phyloP scores from a whole-genome alignment of 2,797 vertebrate species.

The Acanthornis magna region DNA sequence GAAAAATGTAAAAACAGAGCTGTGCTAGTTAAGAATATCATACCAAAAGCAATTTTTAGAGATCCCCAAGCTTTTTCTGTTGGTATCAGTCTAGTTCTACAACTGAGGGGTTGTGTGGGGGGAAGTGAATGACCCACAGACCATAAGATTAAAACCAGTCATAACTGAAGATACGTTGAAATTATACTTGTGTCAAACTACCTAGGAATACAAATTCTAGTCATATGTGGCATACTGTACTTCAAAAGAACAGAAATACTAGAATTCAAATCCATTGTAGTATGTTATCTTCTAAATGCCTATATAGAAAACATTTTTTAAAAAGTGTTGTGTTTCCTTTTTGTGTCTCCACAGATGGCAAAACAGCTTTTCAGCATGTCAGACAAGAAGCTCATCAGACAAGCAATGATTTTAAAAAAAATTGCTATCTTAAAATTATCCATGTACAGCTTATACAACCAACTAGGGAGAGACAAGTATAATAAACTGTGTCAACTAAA shows the following conservation, averaged over 20 bases:
- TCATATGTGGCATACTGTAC: not conserved
- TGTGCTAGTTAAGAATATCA: not conserved
- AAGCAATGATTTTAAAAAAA: not conserved
- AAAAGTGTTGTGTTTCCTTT: not conserved
- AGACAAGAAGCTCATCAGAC: not conserved
- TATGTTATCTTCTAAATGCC: not conserved
- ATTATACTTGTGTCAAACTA: not conserved
- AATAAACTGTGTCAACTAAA: not conserved
- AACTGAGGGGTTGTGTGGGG: fast-evolving
- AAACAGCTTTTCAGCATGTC: not conserved
- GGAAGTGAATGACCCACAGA: not conserved
- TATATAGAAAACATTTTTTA: not conserved
- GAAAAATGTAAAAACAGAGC: not conserved
- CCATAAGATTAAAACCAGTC: not conserved
- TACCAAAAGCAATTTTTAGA: not conserved
- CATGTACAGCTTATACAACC: not conserved
- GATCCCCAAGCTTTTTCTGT: not conserved
- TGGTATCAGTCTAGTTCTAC: not conserved
- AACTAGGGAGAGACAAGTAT: not conserved
- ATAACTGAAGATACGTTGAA: not conserved
- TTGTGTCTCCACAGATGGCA: not conserved
- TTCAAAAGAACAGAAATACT: not conserved
- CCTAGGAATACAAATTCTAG: not conserved
- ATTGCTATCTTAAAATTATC: not conserved
- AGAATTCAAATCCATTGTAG: not conserved